Evolutionary conservation across 2,113 vertebrate genomes (phyloP).

Genomic region (Falco punctatus): DNA sequence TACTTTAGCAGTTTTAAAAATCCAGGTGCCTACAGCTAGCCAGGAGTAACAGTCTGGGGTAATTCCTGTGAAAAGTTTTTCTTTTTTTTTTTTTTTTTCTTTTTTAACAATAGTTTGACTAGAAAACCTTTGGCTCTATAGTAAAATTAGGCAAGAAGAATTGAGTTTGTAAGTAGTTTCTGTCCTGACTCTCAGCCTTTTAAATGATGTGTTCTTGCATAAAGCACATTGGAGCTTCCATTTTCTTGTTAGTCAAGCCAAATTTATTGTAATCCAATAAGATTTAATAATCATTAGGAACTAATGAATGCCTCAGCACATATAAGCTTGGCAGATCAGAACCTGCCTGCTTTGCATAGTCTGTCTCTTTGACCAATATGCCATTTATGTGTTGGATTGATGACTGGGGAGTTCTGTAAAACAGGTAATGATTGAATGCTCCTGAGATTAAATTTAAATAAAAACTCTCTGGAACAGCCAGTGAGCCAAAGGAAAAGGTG

Average conservation of each 20-base stretch:
- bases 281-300: constrained; percentile 47
- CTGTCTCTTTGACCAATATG: constrained; percentile 23
- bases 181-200: background rate
- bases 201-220: background rate
- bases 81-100: background rate
- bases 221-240: background rate
- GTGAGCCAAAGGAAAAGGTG: background rate
- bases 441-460: constrained; percentile 41
- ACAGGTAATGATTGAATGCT: background rate
- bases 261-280: constrained; percentile 50
- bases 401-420: constrained; percentile 37
- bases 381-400: background rate
- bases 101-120: background rate
- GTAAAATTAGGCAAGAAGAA: background rate
- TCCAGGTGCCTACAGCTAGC: background rate
- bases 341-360: constrained; percentile 18
- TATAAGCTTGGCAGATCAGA: constrained; percentile 26
- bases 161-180: background rate
- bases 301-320: constrained; percentile 35
- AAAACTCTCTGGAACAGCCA: background rate
- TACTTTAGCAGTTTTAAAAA: background rate
- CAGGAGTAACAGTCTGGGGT: background rate
- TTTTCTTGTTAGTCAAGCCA: constrained; percentile 23
- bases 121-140: background rate
- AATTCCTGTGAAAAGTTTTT: background rate